Evolutionary conservation across 2,797 vertebrate species (phyloP).

Genomic region (Schizopygopsis pylzovi): DNA sequence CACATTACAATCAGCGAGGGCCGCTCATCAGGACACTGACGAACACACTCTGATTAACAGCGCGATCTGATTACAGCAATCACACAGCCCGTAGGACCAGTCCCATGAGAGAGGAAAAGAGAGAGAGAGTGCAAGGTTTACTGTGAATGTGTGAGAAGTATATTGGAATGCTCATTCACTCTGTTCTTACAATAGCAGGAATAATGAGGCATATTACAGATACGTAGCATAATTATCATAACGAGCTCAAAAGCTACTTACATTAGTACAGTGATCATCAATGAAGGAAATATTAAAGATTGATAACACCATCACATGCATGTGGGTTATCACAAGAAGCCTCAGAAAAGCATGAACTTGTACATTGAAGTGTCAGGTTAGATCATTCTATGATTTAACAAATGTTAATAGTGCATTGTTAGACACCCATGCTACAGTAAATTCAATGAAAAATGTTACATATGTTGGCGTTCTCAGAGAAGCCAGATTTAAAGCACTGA

Average conservation of each 20-base stretch:
- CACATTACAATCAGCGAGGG: constrained; percentile 81
- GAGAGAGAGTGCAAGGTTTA: constrained; percentile 11
- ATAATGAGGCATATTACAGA: constrained; percentile 19
- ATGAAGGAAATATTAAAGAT: constrained; percentile 8
- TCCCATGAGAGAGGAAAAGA: constrained; percentile 6
- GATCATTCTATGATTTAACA: not conserved
- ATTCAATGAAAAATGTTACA: not conserved
- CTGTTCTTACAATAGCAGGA: not conserved
- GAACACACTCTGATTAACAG: constrained; percentile 85
- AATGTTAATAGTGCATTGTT: too few species aligned
- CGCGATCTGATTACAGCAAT: constrained; percentile 84
- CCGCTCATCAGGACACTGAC: constrained; percentile 79
- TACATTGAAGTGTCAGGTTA: not conserved
- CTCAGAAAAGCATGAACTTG: not conserved
- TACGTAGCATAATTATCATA: not conserved
- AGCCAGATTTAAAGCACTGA: not conserved
- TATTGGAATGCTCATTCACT: constrained; percentile 40
- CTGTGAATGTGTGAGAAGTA: constrained; percentile 22
- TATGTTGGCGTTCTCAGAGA: not conserved
- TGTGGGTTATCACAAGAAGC: not conserved
- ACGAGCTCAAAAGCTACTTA: too few species aligned
- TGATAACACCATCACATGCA: too few species aligned
- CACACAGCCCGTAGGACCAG: constrained; percentile 69
- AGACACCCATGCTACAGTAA: not conserved
- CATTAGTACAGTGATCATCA: too few species aligned